Percentiles rank a stretch among this genome's conserved stretches.
phyloP scores from a whole-genome alignment of 2,888 invertebrate genomes.

The Drosophila setosimentum region DNA sequence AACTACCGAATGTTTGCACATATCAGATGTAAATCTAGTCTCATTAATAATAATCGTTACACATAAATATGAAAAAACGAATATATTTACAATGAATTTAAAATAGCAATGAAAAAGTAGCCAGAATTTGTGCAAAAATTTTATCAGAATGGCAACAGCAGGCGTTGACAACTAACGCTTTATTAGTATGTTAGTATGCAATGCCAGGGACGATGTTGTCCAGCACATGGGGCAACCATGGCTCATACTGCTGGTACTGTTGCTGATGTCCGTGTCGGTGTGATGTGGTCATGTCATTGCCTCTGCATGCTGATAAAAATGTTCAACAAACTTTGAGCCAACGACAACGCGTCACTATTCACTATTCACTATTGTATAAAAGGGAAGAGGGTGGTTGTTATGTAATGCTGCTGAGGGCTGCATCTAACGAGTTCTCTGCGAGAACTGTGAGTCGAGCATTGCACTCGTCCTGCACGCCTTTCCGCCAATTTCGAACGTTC shows the following conservation, averaged over 20 bases:
- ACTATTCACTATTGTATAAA: constrained; percentile 19
- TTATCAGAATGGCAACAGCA: constrained; percentile 38
- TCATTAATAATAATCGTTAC: no score
- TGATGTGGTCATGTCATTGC: constrained; percentile 81
- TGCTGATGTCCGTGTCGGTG: constrained; percentile 51
- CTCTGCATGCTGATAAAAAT: constrained; percentile 74
- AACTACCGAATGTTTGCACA: not conserved
- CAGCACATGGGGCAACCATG: constrained; percentile 9
- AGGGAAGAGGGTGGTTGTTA: not conserved
- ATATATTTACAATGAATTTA: constrained; percentile 10
- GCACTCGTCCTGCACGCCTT: constrained; percentile 26
- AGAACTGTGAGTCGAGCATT: constrained; percentile 6
- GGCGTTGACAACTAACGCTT: constrained; percentile 62
- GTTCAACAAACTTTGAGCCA: constrained; percentile 78
- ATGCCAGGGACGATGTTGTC: constrained; percentile 44
- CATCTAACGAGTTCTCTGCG: constrained; percentile 51
- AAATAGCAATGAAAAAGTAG: constrained; percentile 11
- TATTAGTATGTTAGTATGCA: constrained; percentile 77
- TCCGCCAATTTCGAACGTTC: constrained; percentile 40
- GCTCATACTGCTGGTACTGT: constrained; percentile 15
- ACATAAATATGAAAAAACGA: not conserved
- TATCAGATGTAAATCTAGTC: no score
- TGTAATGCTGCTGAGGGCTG: constrained; percentile 15
- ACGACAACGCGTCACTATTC: constrained; percentile 60
- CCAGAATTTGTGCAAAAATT: constrained; percentile 23